Evolutionary conservation across 2,113 vertebrate species (phyloP), one percentile per base, ranked within the genome.

Genomic region (Hippocampus mohnikei): DNA sequence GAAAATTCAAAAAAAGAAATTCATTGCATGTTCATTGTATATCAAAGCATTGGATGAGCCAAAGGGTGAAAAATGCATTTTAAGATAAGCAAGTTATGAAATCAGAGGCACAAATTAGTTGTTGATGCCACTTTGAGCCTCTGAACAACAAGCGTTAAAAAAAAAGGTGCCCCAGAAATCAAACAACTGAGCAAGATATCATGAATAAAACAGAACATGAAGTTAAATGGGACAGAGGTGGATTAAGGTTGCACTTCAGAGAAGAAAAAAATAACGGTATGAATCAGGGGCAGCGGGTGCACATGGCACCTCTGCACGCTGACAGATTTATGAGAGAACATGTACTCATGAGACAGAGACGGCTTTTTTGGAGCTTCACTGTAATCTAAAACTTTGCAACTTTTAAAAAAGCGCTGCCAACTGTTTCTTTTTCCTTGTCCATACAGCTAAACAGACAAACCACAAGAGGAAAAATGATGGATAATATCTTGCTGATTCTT

Each of bases 351-450:
- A 84, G 79, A 85, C 69, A 68, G 73, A 73, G 67, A 63, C 73
- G 74, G 78, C 79, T 85, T 79, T 81, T 82, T 84, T 81, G 85
- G 82, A 77, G 59, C 72, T 67, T 29, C 70, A 20, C 58, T 44
- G 16, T 79, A 74, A 90, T 90, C 87, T 81, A 81, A 48, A 73
- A 67, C 80, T 78, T 85, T 82, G 81, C 82, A 84, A 69, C 48
- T 56, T 66, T 70, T 70, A 66, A 74, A 71, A 71, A 82, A 83
- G 23, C 8, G 41, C 69, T 50, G 70, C 55, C 66, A 80, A 89
- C 53, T 46, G 15, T 37, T 59, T 74, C 69, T 65, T 42, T 29
- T 58, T 46, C 29, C 68, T 27, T 60, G 7, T 53, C 20, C 52
- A 55, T 18, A 25, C 4, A 61, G 67, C 40, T 10, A 64, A 62